Percentiles rank a stretch among this genome's conserved stretches.
phyloP scores from a whole-genome alignment of 2,888 invertebrate genomes.

The Tipula helvola region DNA sequence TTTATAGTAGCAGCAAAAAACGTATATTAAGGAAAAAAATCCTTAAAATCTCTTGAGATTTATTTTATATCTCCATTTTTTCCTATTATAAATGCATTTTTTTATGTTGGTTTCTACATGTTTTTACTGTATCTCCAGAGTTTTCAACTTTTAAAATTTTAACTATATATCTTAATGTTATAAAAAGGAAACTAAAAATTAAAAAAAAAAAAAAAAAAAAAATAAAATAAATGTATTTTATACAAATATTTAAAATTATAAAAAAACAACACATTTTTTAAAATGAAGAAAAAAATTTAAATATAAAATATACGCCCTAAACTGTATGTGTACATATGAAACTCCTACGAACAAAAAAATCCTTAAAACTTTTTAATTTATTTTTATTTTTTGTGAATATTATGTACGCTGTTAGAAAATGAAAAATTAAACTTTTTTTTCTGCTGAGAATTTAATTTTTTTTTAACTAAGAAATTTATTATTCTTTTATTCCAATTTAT shows the following conservation, averaged over 20 bases:
- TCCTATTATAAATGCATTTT: neutral
- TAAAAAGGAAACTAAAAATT: neutral
- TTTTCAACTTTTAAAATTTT: neutral
- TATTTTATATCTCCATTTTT: neutral
- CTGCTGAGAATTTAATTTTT: neutral
- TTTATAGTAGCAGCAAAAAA: neutral
- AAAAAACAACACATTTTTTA: neutral
- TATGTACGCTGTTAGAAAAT: neutral
- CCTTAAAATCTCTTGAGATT: conserved; percentile 4
- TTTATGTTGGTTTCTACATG: neutral
- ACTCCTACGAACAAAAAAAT: neutral
- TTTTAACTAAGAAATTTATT: neutral
- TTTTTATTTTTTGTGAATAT: neutral
- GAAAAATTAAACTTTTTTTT: neutral
- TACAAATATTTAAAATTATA: neutral
- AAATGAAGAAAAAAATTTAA: neutral
- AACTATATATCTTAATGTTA: conserved; percentile 4
- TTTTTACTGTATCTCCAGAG: neutral
- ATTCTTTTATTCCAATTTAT: neutral
- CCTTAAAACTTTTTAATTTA: conserved; percentile 4
- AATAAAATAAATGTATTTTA: neutral
- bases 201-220: neutral
- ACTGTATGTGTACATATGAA: neutral
- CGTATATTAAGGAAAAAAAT: neutral
- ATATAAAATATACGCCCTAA: conserved; percentile 4